Evolutionary conservation across 2,888 invertebrate species (phyloP).

Genomic region (Lepeophtheirus nordmannii): DNA sequence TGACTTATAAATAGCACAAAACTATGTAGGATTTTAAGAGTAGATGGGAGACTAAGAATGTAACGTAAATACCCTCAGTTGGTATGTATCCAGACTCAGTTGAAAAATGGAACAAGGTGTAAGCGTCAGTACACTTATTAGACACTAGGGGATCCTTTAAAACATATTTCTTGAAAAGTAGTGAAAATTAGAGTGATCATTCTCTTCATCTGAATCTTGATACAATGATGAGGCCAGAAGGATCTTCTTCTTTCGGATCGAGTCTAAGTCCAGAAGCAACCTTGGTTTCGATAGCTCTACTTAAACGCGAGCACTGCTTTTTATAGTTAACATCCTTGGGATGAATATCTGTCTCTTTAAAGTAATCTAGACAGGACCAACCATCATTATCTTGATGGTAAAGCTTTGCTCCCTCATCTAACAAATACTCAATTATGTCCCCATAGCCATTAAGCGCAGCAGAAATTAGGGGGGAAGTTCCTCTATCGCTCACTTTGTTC

Average conservation of each 20-base stretch:
- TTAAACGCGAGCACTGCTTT: neutral
- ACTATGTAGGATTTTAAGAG: too few relatives aligned
- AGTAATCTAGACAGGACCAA: neutral
- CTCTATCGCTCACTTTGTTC: neutral
- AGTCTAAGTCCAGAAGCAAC: constrained; percentile 3
- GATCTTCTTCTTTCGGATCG: neutral
- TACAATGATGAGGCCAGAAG: neutral
- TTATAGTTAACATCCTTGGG: neutral
- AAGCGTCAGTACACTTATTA: too few relatives aligned
- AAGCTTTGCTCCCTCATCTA: constrained; percentile 3
- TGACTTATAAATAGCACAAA: too few relatives aligned
- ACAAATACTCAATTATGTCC: neutral
- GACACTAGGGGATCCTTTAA: too few relatives aligned
- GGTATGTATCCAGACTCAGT: too few relatives aligned
- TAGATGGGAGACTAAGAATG: too few relatives aligned
- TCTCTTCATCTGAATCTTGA: neutral
- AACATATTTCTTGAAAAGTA: too few relatives aligned
- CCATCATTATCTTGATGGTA: constrained; percentile 10
- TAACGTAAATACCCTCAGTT: too few relatives aligned
- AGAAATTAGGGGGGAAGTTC: constrained; percentile 8
- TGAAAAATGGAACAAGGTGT: too few relatives aligned
- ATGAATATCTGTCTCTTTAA: neutral
- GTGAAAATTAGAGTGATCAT: too few relatives aligned
- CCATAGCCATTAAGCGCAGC: neutral
- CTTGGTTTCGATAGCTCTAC: neutral